Base-by-base conservation (phyloP, 2,113 vertebrate species). In the Entosphenus tridentatus region DNA sequence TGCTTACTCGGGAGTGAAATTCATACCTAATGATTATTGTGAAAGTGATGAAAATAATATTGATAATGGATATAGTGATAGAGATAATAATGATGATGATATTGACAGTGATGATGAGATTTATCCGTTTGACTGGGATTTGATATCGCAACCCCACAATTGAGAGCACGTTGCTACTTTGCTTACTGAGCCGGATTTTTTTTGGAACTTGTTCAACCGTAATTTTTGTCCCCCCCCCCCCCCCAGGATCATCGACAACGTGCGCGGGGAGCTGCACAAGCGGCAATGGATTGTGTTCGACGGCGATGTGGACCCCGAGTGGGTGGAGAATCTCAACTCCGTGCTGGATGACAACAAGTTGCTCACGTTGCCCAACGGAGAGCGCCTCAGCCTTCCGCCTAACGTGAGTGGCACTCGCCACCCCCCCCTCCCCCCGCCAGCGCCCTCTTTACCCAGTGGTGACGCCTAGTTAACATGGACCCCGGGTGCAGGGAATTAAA, bases 311-410 rank as follows among this genome's bases (percentile, higher is more conserved):
- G 82, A 83, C 72, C 81, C 82, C 67, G 80, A 84, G 72, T 83
- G 83, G 82, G 84, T 83, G 56, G 82, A 84, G 74, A 83, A 84
- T 74, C 76, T 84, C 72, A 84, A 84, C 75, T 84, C 83, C 1
- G 83, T 84, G 75, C 74, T 84, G 71, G 83, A 84, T 8, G 83
- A 84, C 71, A 84, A 84, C 70, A 84, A 83, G 72, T 83, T 81
- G 0, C 81, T 84, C 55, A 84, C 82, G 1, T 71, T 84, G 67
- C 82, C 83, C 56, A 84, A 83, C 11, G 82, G 83, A 55, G 82
- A 84, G 67, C 73, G 83, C 57, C 82, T 84, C 71, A 80, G 82
- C n/a, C 82, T 84, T 82, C 75, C 82, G 72, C 80, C 83, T 2
- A 78, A 55, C 1, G 83, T 81, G 59, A 84, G 39, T 39, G 39